Evolutionary conservation across 2,888 invertebrate genomes (phyloP), one percentile per base, ranked within the genome.

Genomic region (Micoletzkya japonica): DNA sequence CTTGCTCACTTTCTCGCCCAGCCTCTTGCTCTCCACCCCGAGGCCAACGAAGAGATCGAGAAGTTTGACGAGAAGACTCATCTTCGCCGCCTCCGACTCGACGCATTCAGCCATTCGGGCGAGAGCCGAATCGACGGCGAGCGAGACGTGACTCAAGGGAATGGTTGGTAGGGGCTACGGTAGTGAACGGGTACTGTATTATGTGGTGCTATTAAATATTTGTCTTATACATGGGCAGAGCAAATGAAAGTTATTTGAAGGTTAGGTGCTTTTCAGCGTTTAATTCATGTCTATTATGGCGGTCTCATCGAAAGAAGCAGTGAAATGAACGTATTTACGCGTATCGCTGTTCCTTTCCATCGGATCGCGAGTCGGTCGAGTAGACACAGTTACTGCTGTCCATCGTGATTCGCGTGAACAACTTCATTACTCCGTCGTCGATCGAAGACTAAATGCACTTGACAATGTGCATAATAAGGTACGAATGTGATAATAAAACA

Each of bases 11-110:
- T 94, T 92, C 83, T 98, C 97, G 59, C 93, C 93, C 37, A 95
- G 93, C 54, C 96, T 89, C 87, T 97, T 95, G 0, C 95, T 95
- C 86, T 97, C 98, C 70, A 99, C 88, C 0, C 98, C 98, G 72
- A 99, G 90, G 86, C 96, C 96, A 0, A 98, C 96, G 88, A 97
- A 99, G 57, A 98, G 88, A 87, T 98, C 98, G 64, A 99, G 88
- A 66, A 99, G 89, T 36, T 94, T 90, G 14, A 79, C 85, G 7
- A 86, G 72, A 6, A 86, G 72, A 28, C 78, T 77, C 76, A 78
- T 77, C 71, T 85, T 86, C 52, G 86, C 87, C 0, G 90, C 87
- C 75, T 94, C 93, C 1, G 94, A 94, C 82, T 93, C 91, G 26
- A 97, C 91, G 86, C 94, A 94, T 56, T 93, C 93, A 0, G 96